These are phyloP conservation scores for Florisuga fusca DNA, from an alignment of 2,797 vertebrate genomes.

Conservation along the genomic window DNA sequence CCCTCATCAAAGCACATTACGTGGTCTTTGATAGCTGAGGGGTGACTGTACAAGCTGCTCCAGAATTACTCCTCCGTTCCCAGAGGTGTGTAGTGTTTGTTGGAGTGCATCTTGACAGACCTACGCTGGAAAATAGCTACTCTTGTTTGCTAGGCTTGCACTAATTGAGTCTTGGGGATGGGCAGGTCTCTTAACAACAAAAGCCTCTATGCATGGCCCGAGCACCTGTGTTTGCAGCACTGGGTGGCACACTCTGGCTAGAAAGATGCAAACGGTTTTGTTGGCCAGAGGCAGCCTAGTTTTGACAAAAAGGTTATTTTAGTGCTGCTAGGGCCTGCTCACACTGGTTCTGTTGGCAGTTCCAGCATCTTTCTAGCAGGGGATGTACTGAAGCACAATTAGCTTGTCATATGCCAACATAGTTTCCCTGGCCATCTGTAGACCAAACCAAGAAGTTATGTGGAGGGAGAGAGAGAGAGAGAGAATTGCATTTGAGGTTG, in stretches of 20 bases:
- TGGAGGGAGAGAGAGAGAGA: neutral
- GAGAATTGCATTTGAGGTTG: conserved; percentile 41
- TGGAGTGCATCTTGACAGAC: neutral
- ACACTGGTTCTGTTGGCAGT: neutral
- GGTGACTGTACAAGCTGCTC: neutral
- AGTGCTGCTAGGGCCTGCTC: conserved; percentile 15
- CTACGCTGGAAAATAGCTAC: neutral
- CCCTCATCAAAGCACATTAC: neutral
- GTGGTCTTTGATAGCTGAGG: neutral
- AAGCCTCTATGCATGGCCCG: neutral
- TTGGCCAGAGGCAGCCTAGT: conserved; percentile 33
- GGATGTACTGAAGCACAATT: conserved; percentile 53
- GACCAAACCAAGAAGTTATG: conserved; percentile 18
- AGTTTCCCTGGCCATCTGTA: conserved; percentile 49
- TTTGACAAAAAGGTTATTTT: conserved; percentile 28
- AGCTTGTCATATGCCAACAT: conserved; percentile 38
- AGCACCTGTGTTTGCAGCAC: conserved; percentile 32
- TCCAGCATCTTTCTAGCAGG: conserved; percentile 17
- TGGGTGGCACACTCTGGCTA: neutral
- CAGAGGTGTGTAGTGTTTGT: neutral
- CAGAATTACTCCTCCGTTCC: neutral
- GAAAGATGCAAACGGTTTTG: conserved; percentile 28
- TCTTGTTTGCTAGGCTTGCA: conserved; percentile 53
- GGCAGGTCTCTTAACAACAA: neutral
- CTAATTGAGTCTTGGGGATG: neutral